Evolutionary conservation across 1,140 invertebrate genomes (phyloP), one percentile per base, ranked within the genome.

Genomic region (Drosophila eugracilis): DNA sequence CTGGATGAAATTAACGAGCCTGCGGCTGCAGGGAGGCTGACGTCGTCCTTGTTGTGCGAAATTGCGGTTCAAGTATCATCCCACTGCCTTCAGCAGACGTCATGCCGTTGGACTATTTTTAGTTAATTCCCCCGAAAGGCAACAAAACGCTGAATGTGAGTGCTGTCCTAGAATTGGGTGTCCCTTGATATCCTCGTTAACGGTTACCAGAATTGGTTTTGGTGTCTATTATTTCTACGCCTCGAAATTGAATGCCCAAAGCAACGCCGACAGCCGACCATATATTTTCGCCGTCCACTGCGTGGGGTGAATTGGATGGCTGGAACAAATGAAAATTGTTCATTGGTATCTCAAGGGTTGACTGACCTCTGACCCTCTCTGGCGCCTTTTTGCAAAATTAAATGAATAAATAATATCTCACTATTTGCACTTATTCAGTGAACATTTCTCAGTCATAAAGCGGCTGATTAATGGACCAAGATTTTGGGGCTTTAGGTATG

Each of bases 331-430:
- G 72, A 79, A 79, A 59, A 80, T 66, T 37, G 14, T 28, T 54
- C 70, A 54, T 59, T 55, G 44, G 28, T 24, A 44, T 22, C 14
- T n/a, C 65, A 30, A 37, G 53, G 37, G 80, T 85, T 84, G 80
- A 85, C 34, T 79, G 75, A 84, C 65, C 79, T 83, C 39, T 50
- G 49, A 48, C 42, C 26, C 7, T 47, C 39, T 41, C 49, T 41
- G 37, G 67, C 39, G 30, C 63, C 12, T 49, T 60, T 62, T 60
- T 47, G 63, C 78, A 70, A 86, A 86, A 86, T 86, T 63, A 69
- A 86, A 65, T 86, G 62, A 79, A 85, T 84, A 84, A 84, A 84
- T 84, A 86, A 86, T 76, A 85, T 72, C 65, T 48, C 63, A 79
- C 73, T 80, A 85, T 85, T 83, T 83, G 71, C 57, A 83, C 65